A percentile compares a stretch with the other conserved stretches of the same genome.
Evolutionary conservation across 2,888 invertebrate genomes (phyloP).

Genomic region (Hoplodrina ambigua): DNA sequence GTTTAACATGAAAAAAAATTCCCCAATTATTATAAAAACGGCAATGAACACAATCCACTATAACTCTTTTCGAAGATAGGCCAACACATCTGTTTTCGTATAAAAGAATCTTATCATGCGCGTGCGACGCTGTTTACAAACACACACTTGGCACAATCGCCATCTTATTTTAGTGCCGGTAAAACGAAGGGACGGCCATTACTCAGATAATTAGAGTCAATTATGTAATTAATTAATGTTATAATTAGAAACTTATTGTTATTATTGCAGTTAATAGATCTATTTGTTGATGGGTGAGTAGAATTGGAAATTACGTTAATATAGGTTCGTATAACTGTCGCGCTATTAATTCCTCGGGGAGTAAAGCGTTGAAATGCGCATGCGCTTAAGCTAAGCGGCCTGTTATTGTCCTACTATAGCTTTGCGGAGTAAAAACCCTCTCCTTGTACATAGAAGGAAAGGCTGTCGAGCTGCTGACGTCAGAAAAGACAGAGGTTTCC

Average conservation of each 20-base stretch:
- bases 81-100: conserved; percentile 34
- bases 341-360: neutral
- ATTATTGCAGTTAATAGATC: conserved; percentile 9
- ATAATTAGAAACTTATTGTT: conserved; percentile 23
- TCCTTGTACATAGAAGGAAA: neutral
- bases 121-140: conserved; percentile 52
- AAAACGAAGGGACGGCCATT: conserved; percentile 28
- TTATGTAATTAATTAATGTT: conserved; percentile 35
- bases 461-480: no score
- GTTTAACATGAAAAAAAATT: neutral
- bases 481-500: no score
- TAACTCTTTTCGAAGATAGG: conserved; percentile 12
- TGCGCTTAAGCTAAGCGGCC: neutral
- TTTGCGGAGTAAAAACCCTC: neutral
- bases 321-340: conserved; percentile 17
- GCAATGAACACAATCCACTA: conserved; percentile 3
- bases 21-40: neutral
- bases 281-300: conserved; percentile 12
- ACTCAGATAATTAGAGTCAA: conserved; percentile 39
- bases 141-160: conserved; percentile 44
- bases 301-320: neutral
- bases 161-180: conserved; percentile 44
- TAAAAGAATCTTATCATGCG: conserved; percentile 39
- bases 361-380: neutral
- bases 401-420: conserved; percentile 1